Percentiles rank a stretch among this genome's conserved stretches.
phyloP scores from a whole-genome alignment of 2,797 vertebrate species.

The Mormyrops attenuatus region DNA sequence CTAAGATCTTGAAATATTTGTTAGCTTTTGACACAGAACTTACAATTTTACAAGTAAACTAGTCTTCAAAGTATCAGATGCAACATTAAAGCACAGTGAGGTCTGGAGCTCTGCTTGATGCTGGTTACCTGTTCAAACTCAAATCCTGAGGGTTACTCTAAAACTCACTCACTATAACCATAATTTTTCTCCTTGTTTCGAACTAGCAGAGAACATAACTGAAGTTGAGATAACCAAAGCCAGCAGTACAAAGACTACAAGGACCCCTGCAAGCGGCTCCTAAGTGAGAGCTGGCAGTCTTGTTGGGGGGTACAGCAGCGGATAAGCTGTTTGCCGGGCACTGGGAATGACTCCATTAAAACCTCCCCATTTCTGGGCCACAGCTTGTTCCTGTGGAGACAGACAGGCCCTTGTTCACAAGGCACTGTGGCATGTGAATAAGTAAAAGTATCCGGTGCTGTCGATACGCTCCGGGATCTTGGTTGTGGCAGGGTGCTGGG shows the following conservation, averaged over 20 bases:
- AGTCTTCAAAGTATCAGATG: neutral
- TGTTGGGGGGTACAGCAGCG: neutral
- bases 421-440: constrained; percentile 13
- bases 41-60: neutral
- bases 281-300: neutral
- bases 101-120: neutral
- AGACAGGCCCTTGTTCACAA: constrained; percentile 12
- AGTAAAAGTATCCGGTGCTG: constrained; percentile 21
- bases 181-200: neutral
- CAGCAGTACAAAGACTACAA: neutral
- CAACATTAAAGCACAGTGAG: neutral
- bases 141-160: neutral
- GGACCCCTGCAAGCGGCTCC: neutral
- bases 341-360: neutral
- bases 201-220: neutral
- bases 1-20: neutral
- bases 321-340: neutral
- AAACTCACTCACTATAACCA: neutral
- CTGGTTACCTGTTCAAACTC: neutral
- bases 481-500: neutral
- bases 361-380: neutral
- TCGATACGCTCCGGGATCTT: neutral
- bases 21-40: neutral
- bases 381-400: neutral
- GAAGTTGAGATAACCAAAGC: neutral